phyloP scores from a whole-genome alignment of 2,888 invertebrate species.

The Formica aserva region DNA sequence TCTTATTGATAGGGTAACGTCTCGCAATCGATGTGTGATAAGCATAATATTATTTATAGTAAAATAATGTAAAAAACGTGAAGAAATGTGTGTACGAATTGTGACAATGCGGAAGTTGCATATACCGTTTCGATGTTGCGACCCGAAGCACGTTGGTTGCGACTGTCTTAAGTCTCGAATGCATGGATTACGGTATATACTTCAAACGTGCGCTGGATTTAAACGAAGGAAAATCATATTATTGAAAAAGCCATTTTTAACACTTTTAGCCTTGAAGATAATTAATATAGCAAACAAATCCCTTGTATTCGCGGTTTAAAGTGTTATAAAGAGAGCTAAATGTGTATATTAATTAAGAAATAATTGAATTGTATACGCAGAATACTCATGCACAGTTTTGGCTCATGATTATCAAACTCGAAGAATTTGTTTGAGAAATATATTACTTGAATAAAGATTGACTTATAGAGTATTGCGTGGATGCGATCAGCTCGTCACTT shows the following conservation, averaged over 20 bases:
- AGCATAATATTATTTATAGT: conserved; percentile 47
- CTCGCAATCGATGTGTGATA: conserved; percentile 45
- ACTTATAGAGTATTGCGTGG: neutral
- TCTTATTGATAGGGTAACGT: conserved; percentile 14
- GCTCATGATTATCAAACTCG: neutral
- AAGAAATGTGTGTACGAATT: neutral
- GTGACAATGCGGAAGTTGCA: neutral
- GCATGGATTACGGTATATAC: neutral
- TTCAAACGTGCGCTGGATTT: conserved; percentile 10
- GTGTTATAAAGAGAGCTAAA: conserved; percentile 2
- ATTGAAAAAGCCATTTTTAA: neutral
- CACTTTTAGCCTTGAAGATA: conserved; percentile 11
- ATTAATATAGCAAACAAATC: neutral
- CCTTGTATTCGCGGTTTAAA: neutral
- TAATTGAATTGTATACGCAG: neutral
- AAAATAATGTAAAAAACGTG: conserved; percentile 20
- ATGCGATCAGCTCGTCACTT: conserved; percentile 5
- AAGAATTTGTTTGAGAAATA: neutral
- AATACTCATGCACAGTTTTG: neutral
- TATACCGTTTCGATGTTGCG: neutral
- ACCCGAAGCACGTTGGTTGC: neutral
- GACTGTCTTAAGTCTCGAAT: conserved; percentile 7
- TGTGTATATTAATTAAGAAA: conserved; percentile 4
- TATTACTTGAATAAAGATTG: conserved; percentile 24
- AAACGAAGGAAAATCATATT: neutral